These are phyloP conservation scores for Drosophila limbata DNA, from an alignment of 2,888 invertebrate species.

Conservation along the genomic window DNA sequence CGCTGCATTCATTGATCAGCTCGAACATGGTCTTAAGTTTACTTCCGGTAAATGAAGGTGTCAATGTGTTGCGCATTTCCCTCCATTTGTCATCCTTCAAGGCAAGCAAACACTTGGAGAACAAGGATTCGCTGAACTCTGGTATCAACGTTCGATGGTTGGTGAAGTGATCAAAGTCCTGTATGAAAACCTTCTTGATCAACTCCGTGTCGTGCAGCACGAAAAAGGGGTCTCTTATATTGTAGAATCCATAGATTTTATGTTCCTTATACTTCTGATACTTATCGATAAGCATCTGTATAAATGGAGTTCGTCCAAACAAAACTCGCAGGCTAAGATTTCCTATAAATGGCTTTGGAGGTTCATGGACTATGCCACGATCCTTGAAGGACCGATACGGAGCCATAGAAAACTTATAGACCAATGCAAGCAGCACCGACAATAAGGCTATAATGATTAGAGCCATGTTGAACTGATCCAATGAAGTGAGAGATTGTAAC, in stretches of 20 bases:
- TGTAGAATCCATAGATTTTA: conserved; percentile 86
- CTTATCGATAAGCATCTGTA: conserved; percentile 42
- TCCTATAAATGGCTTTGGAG: conserved; percentile 58
- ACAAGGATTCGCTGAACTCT: conserved; percentile 85
- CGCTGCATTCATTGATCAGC: conserved; percentile 75
- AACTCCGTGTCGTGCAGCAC: conserved; percentile 86
- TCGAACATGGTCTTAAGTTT: conserved; percentile 86
- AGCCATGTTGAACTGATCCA: conserved; percentile 44
- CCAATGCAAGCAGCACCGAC: conserved; percentile 33
- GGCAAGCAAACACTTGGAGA: conserved; percentile 85
- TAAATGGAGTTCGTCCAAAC: conserved; percentile 39
- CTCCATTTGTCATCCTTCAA: conserved; percentile 85
- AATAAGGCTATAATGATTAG: conserved; percentile 26
- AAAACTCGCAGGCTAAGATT: conserved; percentile 43
- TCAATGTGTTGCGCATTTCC: conserved; percentile 85
- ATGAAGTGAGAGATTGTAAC: conserved; percentile 4
- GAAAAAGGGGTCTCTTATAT: conserved; percentile 83
- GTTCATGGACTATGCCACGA: conserved; percentile 45
- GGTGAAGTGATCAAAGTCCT: conserved; percentile 87
- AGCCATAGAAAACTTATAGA: conserved; percentile 52
- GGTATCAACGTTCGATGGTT: conserved; percentile 82
- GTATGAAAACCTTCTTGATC: conserved; percentile 86
- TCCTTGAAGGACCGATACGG: conserved; percentile 46
- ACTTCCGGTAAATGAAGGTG: conserved; percentile 85
- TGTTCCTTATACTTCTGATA: conserved; percentile 26